These are phyloP conservation scores for Autographa pulchrina DNA, from an alignment of 2,888 invertebrate species.

Conservation along the genomic window DNA sequence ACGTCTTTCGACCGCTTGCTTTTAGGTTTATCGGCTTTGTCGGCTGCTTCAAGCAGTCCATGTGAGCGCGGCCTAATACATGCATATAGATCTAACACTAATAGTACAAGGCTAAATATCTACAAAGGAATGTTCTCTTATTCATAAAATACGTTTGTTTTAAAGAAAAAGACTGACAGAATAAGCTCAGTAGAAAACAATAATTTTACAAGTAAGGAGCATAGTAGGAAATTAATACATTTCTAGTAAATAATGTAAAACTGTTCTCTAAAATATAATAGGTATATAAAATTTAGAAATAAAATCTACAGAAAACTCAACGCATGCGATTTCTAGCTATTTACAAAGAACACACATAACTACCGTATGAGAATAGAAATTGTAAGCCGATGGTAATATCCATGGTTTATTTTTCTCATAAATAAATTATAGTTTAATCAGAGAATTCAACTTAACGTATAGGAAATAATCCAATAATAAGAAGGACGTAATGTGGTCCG, in stretches of 20 bases:
- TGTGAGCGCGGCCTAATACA: no score
- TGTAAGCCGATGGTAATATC: not conserved
- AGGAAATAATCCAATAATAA: no score
- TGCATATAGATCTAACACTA: not conserved
- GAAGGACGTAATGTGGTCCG: no score
- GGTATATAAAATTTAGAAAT: not conserved
- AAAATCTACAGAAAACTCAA: constrained; percentile 26
- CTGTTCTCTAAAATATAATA: constrained; percentile 6
- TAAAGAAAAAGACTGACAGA: not conserved
- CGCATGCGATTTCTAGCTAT: constrained; percentile 44
- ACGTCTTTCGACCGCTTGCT: no score
- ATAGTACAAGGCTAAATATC: not conserved
- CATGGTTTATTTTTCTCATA: not conserved
- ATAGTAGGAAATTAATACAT: not conserved
- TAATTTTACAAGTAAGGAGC: constrained; percentile 4
- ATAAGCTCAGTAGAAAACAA: not conserved
- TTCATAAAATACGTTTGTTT: not conserved
- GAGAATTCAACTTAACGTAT: no score
- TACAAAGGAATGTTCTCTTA: not conserved
- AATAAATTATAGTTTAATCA: no score
- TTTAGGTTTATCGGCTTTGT: no score
- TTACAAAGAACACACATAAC: constrained; percentile 31
- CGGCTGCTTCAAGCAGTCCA: no score
- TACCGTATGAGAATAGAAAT: constrained; percentile 64
- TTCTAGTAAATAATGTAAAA: not conserved